Evolutionary conservation across 2,797 vertebrate species (phyloP).

Genomic region (Mormyrus hasselquistii): DNA sequence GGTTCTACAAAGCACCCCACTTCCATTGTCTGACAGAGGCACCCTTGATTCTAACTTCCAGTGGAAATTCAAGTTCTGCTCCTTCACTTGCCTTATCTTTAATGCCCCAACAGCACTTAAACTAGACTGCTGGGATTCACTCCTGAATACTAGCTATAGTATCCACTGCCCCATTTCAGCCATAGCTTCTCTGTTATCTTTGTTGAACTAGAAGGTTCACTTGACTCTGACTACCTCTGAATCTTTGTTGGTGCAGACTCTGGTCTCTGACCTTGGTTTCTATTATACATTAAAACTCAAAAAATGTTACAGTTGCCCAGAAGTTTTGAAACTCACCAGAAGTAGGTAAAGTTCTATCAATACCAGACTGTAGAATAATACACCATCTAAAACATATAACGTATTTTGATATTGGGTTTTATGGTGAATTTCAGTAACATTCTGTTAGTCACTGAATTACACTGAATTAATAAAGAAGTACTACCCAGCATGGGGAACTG

Average conservation of each 20-base stretch:
- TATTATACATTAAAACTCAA: background rate
- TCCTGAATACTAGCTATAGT: background rate
- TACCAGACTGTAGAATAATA: background rate
- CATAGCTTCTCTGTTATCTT: background rate
- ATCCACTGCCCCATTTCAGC: background rate
- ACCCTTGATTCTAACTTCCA: background rate
- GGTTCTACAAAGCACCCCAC: background rate
- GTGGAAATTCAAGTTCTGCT: background rate
- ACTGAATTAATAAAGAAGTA: background rate
- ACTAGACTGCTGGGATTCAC: background rate
- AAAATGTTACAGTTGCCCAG: background rate
- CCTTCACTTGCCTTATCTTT: background rate
- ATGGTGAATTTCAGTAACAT: background rate
- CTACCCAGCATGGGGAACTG: background rate
- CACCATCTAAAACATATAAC: background rate
- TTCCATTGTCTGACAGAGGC: background rate
- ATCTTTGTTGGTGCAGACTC: background rate
- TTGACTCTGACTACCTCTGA: background rate
- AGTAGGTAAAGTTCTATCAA: background rate
- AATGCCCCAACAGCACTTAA: background rate
- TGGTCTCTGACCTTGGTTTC: background rate
- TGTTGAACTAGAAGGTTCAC: background rate
- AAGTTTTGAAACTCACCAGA: background rate
- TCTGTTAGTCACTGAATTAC: background rate
- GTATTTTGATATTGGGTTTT: background rate